Conservation (phyloP, 2,888 invertebrate genomes). For the Drosophila nr. fundita region DNA sequence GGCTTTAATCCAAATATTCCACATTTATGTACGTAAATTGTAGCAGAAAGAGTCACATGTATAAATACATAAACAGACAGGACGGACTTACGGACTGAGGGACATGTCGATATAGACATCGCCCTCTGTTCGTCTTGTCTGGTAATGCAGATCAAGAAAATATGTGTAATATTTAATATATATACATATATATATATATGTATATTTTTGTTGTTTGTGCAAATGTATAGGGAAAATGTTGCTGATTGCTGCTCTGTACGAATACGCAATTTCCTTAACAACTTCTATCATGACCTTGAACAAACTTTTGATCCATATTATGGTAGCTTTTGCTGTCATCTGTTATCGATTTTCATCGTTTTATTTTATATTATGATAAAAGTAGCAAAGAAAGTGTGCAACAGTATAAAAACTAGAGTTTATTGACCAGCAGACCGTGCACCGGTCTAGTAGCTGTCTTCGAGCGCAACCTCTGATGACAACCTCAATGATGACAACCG, state of each 20-base stretch:
- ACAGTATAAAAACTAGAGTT: conserved; percentile 2
- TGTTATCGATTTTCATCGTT: neutral
- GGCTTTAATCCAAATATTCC: neutral
- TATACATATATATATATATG: neutral
- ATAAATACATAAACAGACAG: neutral
- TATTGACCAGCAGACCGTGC: conserved; percentile 15
- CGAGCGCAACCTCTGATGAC: conserved; percentile 44
- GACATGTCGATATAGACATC: neutral
- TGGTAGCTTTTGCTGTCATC: neutral
- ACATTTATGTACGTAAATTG: neutral
- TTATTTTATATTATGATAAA: neutral
- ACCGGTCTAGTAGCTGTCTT: conserved; percentile 3
- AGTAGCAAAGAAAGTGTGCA: neutral
- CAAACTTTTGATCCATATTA: neutral
- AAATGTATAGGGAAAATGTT: neutral
- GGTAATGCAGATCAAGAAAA: neutral
- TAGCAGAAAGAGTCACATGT: neutral
- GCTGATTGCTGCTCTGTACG: neutral
- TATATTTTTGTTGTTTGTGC: neutral
- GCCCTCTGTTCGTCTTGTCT: neutral
- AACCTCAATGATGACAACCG: conserved; percentile 47
- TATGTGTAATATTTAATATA: neutral
- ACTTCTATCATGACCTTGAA: neutral
- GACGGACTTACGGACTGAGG: neutral
- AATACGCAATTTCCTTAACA: neutral